Evolutionary conservation across 2,797 vertebrate species (phyloP), one percentile per base, ranked within the genome.

Genomic region (Alfaro cultratus): DNA sequence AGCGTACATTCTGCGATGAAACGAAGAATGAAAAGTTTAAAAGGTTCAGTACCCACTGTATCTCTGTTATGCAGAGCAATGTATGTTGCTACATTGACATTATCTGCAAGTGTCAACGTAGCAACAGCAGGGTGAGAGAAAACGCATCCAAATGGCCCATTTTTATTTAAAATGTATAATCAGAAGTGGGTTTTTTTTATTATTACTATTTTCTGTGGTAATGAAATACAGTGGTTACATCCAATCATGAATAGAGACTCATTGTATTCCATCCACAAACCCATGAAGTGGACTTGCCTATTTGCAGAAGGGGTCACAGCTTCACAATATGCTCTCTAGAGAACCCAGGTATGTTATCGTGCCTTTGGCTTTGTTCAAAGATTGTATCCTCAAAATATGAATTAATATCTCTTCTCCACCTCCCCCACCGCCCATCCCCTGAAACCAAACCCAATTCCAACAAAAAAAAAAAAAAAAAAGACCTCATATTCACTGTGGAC

Each of bases 321-420:
- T 91, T 83, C 87, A 92, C 89, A 88, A 89, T 86, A 78, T 64
- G 82, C 87, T 91, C 89, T 94, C 90, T 85, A 84, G 85, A 53
- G 51, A 53, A 89, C 90, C 83, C 84, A 87, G 91, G 87, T 92
- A 92, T 89, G 93, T 91, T 91, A 93, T 89, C 90, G 78, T 88
- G 91, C 86, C 93, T 88, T 88, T 85, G 84, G 93, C 91, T 93
- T 94, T 94, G 92, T 94, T 92, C 87, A 80, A 90, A 91, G 91
- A 92, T 92, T 86, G 83, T 88, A 89, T 89, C 89, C 90, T 93
- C 85, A 91, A 94, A 93, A 94, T 93, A 93, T 94, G 92, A 94
- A 94, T 94, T 92, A 92, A 93, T 93, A 93, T 87, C 89, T 85
- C 93, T 94, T 53, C 51, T 53, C 23, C 51, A 53, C 23, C 23